Evolutionary conservation across 2,797 vertebrate species (phyloP).

Genomic region (Chloroceryle inda): DNA sequence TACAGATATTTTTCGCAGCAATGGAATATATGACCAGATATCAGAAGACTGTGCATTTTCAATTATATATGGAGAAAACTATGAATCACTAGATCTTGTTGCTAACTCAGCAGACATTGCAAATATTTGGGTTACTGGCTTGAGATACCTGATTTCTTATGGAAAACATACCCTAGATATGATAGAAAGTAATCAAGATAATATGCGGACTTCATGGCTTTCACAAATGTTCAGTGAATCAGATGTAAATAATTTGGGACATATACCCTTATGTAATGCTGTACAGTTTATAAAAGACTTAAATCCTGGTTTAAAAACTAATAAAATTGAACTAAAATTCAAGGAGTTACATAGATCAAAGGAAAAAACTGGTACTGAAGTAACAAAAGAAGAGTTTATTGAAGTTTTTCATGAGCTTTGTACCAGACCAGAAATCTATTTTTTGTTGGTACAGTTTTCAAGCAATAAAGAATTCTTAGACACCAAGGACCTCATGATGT

Average conservation of each 20-base stretch:
- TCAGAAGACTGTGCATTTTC: slow-evolving; percentile 98
- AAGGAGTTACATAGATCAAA: slow-evolving; percentile 96
- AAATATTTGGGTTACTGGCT: slow-evolving; percentile 97
- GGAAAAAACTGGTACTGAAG: slow-evolving; percentile 88
- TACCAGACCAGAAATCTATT: slow-evolving; percentile 98
- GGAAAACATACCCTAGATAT: slow-evolving; percentile 97
- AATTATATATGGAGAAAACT: slow-evolving; percentile 95
- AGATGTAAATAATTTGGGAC: slow-evolving; percentile 84
- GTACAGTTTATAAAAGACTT: slow-evolving; percentile 93
- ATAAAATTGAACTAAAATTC: slow-evolving; percentile 97
- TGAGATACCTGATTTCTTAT: slow-evolving; percentile 97
- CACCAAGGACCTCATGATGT: slow-evolving; percentile 98
- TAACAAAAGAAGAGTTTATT: slow-evolving; percentile 94
- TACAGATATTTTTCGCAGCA: slow-evolving; percentile 97
- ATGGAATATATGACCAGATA: slow-evolving; percentile 97
- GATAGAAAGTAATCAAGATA: slow-evolving; percentile 95
- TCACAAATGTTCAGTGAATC: slow-evolving; percentile 91
- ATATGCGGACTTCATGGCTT: slow-evolving; percentile 96
- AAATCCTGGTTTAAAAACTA: slow-evolving; percentile 94
- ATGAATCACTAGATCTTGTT: slow-evolving; percentile 96
- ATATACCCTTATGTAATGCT: slow-evolving; percentile 87
- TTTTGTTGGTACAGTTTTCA: slow-evolving; percentile 98
- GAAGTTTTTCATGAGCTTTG: slow-evolving; percentile 99
- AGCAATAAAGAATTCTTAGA: slow-evolving; percentile 99
- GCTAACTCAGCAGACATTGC: slow-evolving; percentile 96